Evolutionary conservation across 2,888 invertebrate species (phyloP), one percentile per base, ranked within the genome.

Genomic region (Caenorhabditis sp.): DNA sequence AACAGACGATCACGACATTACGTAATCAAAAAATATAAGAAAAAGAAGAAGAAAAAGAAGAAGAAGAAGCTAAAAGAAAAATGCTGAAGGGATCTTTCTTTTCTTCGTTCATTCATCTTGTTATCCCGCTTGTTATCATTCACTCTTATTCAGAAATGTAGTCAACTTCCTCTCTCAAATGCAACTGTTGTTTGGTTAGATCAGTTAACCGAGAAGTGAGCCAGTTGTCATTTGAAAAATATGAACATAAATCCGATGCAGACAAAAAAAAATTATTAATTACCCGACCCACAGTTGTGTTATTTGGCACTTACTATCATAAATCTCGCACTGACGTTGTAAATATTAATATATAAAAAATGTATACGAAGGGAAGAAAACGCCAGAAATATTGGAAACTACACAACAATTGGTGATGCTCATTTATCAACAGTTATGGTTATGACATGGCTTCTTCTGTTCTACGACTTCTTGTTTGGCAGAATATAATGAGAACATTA

Each of bases 1-100:
- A 73, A 73, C 62, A 3, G 12, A 17, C 19, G 58, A 55, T 55
- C 23, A 27, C 55, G 55, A 23, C 43, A 43, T 43, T 43, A 43
- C 43, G 43, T 43, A 43, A 43, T 43, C 43, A 17, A 43, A 43
- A 43, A 43, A 31, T 31, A 43, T 12, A 17, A 43, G 43, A 43
- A 43, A 17, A 43, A 17, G 43, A 43, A 43, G 17, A 43, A 43
- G 43, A 5, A 10, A 17, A 55, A 54, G 10, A 4, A 8, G 23
- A 54, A 10, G 54, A 8, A n/a, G 54, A 19, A 24, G 23, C 12
- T 19, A 54, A 26, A 51, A 31, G 31, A 31, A 10, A 31, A 31
- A 10, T 6, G 31, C 4, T 31, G 31, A 31, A 51, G 51, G 51
- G 51, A 23, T 51, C 51, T 51, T 10, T 23, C 23, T 8, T 51